Percentiles rank a stretch among this genome's conserved stretches.
Conservation (phyloP, 1,140 invertebrate genomes). For the Littorina saxatilis region DNA sequence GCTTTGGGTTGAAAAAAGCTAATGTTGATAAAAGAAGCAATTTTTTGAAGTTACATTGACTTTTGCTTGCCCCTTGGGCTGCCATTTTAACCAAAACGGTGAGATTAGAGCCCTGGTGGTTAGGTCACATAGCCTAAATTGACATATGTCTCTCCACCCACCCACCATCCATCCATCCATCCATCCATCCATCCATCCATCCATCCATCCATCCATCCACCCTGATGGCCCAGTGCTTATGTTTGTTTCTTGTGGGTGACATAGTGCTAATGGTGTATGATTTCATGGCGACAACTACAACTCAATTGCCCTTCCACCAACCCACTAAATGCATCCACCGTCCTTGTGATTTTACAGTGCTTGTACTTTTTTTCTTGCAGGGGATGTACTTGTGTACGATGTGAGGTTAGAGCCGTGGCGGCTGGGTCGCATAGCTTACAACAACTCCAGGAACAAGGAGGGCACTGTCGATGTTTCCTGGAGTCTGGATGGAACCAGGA, state of each 20-base stretch:
- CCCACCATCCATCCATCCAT: too few relatives aligned
- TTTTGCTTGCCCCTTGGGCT: too few relatives aligned
- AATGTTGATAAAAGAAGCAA: not conserved
- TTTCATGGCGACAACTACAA: too few relatives aligned
- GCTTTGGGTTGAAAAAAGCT: not conserved
- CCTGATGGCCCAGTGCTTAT: too few relatives aligned
- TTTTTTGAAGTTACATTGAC: not conserved
- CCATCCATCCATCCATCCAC: too few relatives aligned
- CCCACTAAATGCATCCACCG: too few relatives aligned
- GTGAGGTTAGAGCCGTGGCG: constrained; percentile 49
- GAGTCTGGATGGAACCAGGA: constrained; percentile 49
- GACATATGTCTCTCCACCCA: not conserved
- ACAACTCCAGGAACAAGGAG: constrained; percentile 42
- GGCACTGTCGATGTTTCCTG: constrained; percentile 48
- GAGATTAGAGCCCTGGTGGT: not conserved
- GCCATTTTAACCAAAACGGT: too few relatives aligned
- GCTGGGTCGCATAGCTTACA: constrained; percentile 41
- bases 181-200: too few relatives aligned
- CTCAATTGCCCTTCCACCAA: too few relatives aligned
- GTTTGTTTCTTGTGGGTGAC: too few relatives aligned
- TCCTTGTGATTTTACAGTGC: too few relatives aligned
- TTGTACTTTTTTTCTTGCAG: constrained; percentile 30
- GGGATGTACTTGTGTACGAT: constrained; percentile 54
- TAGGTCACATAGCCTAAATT: not conserved
- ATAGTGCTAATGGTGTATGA: too few relatives aligned